Base-by-base conservation (phyloP, 2,797 vertebrate species). In the Varecia variegata region DNA sequence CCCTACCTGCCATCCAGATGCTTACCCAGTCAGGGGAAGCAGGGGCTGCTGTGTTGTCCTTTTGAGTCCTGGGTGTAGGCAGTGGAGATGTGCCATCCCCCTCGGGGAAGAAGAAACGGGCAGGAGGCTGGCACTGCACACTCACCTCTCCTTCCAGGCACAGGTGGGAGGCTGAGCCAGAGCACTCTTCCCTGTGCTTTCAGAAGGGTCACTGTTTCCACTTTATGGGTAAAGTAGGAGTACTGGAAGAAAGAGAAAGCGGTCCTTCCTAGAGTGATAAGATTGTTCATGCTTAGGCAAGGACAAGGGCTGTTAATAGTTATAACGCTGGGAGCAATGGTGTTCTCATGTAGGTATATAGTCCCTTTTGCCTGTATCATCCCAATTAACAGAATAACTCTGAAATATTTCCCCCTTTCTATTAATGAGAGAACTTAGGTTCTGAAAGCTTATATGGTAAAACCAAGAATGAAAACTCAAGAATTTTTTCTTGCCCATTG, bases 251-350 rank as follows among this genome's bases (percentile, higher is more conserved):
- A n/a, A 35, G 85, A 56, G 77, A 43, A 58, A 21, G 2, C 6
- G 11, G 60, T 25, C 40, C 21, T 82, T 77, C 7, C 67, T 68
- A 0, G 2, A n/a, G 52, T 25, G 32, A 2, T 25, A 18, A 32
- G 23, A 6, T 18, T 23, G 62, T 12, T 40, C 12, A 1, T 35
- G 3, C 32, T 25, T 15, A 79, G 21, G 43, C 43, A 15, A 23
- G 56, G 60, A 21, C 2, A 2, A 18, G 52, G 70, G 43, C 30
- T 21, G 6, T 27, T 25, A 4, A 0, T 10, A 18, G 18, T n/a
- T 3, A 7, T 2, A 0, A 12, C 40, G 38, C 58, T 0, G 1
- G 71, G 2, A 58, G 11, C 1, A 2, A 0, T 3, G 25, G 68
- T 7, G 25, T 6, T 45, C 23, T 10, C 54, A 1, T 3, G 3